Evolutionary conservation across 2,113 vertebrate genomes (phyloP).

Genomic region (Lathamus discolor): DNA sequence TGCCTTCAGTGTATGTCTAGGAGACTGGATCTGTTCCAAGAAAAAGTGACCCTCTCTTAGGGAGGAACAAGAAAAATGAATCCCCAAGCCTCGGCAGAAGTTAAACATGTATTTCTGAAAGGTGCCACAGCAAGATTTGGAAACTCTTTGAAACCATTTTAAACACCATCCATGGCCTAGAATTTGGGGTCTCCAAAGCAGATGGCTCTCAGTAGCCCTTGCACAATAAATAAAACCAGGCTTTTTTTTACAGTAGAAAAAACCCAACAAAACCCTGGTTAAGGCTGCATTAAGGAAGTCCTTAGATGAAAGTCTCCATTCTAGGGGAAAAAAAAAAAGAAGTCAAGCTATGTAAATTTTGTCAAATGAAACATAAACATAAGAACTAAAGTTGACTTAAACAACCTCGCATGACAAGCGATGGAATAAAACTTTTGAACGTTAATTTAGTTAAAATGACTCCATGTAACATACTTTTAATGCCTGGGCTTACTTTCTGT

Average conservation of each 20-base stretch:
- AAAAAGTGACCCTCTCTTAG: neutral
- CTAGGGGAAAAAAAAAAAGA: neutral
- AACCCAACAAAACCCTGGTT: neutral
- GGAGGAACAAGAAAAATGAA: neutral
- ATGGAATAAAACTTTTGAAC: neutral
- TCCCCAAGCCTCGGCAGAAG: neutral
- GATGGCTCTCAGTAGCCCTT: neutral
- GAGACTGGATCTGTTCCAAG: slow-evolving; percentile 22
- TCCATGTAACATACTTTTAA: neutral
- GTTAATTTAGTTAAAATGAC: neutral
- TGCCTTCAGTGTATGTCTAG: neutral
- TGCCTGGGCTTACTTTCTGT: neutral
- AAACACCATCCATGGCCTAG: neutral
- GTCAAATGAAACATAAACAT: neutral
- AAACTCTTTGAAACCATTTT: neutral
- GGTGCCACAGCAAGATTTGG: neutral
- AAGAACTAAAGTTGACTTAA: neutral
- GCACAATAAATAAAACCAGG: neutral
- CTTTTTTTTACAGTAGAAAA: neutral
- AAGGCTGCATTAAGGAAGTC: neutral
- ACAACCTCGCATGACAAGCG: neutral
- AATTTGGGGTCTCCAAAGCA: neutral
- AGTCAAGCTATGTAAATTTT: neutral
- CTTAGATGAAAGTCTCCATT: neutral
- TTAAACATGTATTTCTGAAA: neutral